These are phyloP conservation scores for Sinentomon sp. DNA, from an alignment of 2,888 invertebrate species.

Conservation along the genomic window DNA sequence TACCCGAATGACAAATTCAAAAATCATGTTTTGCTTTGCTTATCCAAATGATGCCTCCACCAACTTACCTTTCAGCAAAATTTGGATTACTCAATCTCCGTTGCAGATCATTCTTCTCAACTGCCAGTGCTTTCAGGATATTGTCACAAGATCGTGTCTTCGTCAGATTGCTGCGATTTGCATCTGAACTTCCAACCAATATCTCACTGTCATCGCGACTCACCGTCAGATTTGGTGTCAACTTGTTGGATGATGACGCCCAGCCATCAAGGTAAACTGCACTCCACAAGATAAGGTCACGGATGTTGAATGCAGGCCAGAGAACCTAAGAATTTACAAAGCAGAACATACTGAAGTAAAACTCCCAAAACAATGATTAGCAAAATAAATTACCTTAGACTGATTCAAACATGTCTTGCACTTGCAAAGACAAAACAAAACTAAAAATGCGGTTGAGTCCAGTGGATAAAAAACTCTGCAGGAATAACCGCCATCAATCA, in stretches of 20 bases:
- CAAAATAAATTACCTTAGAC: no score
- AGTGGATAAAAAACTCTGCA: constrained; percentile 9
- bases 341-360: constrained; percentile 5
- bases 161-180: no score
- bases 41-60: no score
- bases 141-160: constrained; percentile 70
- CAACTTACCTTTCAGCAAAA: constrained; percentile 39
- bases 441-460: background rate
- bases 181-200: no score
- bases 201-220: constrained; percentile 13
- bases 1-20: no score
- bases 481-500: no score
- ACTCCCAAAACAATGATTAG: no score
- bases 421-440: background rate
- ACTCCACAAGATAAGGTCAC: constrained; percentile 56
- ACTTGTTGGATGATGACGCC: no score
- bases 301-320: constrained; percentile 58
- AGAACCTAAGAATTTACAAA: constrained; percentile 31
- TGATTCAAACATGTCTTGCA: background rate
- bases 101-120: constrained; percentile 24
- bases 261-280: constrained; percentile 42
- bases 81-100: constrained; percentile 63
- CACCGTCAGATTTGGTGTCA: no score
- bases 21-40: no score
- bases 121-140: constrained; percentile 27